Evolutionary conservation across 2,797 vertebrate genomes (phyloP).

Genomic region (Hybognathus amarus): DNA sequence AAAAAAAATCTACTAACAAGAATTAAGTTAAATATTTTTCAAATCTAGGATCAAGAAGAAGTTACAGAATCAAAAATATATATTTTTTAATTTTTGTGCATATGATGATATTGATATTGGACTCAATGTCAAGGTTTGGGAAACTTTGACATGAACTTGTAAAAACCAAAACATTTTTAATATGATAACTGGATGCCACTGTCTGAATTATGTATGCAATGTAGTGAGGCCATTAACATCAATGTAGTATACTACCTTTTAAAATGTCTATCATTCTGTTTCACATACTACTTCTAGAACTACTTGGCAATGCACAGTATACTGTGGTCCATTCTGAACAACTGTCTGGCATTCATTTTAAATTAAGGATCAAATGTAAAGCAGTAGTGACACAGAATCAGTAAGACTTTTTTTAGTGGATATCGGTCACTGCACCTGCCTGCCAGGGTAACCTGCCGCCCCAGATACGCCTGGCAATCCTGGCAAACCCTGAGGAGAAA

Average conservation of each 20-base stretch:
- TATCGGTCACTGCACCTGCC: constrained; percentile 99
- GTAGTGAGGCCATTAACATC: not conserved
- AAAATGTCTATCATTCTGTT: not conserved
- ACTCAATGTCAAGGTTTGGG: too few relatives aligned
- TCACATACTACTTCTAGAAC: not conserved
- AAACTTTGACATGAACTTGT: too few relatives aligned
- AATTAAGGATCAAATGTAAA: not conserved
- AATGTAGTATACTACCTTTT: not conserved
- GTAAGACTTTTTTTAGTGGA: constrained; percentile 59
- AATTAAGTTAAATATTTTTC: not conserved
- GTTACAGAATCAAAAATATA: too few relatives aligned
- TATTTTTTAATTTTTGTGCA: too few relatives aligned
- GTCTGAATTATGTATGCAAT: not conserved
- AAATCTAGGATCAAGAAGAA: not conserved
- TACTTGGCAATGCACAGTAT: not conserved
- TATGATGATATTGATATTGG: too few relatives aligned
- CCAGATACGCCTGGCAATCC: constrained; percentile 86
- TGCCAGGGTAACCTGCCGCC: constrained; percentile 96
- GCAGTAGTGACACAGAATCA: not conserved
- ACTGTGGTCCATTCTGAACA: not conserved
- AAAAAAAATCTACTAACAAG: not conserved
- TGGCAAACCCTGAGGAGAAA: constrained; percentile 83
- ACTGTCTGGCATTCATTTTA: not conserved
- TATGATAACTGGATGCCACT: not conserved
- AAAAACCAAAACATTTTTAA: not conserved